Evolutionary conservation across 2,113 vertebrate species (phyloP).

Genomic region (Holacanthus passer): DNA sequence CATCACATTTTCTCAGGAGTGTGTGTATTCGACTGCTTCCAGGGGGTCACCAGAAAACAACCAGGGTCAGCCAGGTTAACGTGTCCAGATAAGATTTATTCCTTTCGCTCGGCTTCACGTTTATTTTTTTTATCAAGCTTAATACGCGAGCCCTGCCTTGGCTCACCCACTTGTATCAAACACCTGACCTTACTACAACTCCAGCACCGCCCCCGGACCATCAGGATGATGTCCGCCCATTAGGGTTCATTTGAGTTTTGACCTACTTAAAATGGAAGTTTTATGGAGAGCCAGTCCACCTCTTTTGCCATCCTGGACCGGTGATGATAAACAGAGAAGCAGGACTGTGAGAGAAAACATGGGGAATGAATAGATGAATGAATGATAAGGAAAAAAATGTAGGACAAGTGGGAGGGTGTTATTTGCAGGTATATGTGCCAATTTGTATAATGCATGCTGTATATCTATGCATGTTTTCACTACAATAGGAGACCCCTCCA

Average conservation of each 20-base stretch:
- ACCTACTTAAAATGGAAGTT: not conserved
- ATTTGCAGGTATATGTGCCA: not conserved
- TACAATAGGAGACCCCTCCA: not conserved
- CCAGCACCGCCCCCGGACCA: not conserved
- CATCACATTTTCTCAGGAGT: not conserved
- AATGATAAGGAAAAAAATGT: not conserved
- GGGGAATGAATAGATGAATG: not conserved
- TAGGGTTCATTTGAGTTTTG: slow-evolving; percentile 4
- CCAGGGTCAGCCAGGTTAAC: not conserved
- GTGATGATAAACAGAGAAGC: not conserved
- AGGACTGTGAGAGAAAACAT: not conserved
- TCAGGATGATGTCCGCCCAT: not conserved
- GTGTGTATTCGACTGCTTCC: not conserved
- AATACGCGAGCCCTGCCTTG: not conserved
- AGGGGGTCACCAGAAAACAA: not conserved
- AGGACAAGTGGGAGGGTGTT: not conserved
- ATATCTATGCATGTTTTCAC: not conserved
- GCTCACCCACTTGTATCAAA: not conserved
- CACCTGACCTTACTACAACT: slow-evolving; percentile 37
- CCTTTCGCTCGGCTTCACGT: slow-evolving; percentile 6
- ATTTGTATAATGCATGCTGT: not conserved
- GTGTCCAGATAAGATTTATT: not conserved
- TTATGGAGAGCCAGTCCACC: not conserved
- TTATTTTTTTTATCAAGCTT: slow-evolving; percentile 7
- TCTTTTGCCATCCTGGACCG: not conserved